These are phyloP conservation scores for Volucella inflata DNA, from an alignment of 2,888 invertebrate species.

Conservation along the genomic window DNA sequence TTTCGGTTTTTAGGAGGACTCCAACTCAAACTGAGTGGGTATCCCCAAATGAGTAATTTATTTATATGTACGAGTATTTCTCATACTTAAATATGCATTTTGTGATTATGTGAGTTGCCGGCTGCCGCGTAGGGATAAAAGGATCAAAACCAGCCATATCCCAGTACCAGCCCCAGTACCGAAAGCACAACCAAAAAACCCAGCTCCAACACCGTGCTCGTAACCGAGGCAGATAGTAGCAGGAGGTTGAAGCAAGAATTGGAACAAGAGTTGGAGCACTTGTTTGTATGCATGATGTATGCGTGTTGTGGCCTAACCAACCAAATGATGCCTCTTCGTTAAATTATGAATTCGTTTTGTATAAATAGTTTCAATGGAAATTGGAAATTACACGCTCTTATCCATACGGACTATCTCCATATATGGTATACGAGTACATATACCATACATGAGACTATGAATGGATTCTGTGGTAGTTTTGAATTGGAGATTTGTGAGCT, in stretches of 20 bases:
- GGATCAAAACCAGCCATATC: background rate
- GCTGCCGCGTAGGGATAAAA: conserved; percentile 9
- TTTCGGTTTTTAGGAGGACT: conserved; percentile 33
- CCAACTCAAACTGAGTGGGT: conserved; percentile 39
- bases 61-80: conserved; percentile 52
- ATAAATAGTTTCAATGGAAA: conserved; percentile 52
- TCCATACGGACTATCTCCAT: too few relatives aligned
- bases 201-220: too few relatives aligned
- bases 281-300: conserved; percentile 4
- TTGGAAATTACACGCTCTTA: conserved; percentile 38
- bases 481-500: conserved; percentile 46
- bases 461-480: conserved; percentile 39
- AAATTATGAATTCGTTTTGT: conserved; percentile 33
- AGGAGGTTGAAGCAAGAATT: background rate
- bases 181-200: too few relatives aligned
- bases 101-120: conserved; percentile 57
- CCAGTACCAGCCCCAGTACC: background rate
- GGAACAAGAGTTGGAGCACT: background rate
- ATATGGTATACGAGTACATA: too few relatives aligned
- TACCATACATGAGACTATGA: too few relatives aligned
- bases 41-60: conserved; percentile 73
- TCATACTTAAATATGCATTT: conserved; percentile 67
- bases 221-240: too few relatives aligned
- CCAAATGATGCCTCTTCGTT: conserved; percentile 50
- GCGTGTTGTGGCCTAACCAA: conserved; percentile 45